Percentiles rank a stretch among this genome's conserved stretches.
Conservation (phyloP, 2,797 vertebrate species). For the Sandelia bainsii region DNA sequence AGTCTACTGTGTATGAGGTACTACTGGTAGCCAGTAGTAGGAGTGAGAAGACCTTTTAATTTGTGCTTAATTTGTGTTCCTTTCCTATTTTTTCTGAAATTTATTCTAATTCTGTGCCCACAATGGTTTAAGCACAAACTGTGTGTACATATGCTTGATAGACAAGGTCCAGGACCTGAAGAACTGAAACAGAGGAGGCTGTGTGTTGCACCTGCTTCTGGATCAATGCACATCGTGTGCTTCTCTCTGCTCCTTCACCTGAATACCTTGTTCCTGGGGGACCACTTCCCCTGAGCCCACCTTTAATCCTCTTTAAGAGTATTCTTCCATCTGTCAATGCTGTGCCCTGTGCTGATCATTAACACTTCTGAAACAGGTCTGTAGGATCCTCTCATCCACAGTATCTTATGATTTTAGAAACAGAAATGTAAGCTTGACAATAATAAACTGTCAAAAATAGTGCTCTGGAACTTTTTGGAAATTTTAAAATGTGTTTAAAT, state of each 20-base stretch:
- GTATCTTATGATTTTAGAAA: background rate
- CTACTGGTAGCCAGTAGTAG: no score
- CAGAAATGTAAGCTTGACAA: no score
- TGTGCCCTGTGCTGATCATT: slow-evolving; percentile 37
- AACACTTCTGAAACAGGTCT: slow-evolving; percentile 20
- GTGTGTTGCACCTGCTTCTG: slow-evolving; percentile 17
- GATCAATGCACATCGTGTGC: slow-evolving; percentile 22
- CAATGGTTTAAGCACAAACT: no score
- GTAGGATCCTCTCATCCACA: slow-evolving; percentile 12
- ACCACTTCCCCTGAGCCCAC: slow-evolving; percentile 38
- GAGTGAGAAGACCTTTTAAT: no score
- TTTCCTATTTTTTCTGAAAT: no score
- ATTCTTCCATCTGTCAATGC: slow-evolving; percentile 59
- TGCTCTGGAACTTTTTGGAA: no score
- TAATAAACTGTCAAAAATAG: no score
- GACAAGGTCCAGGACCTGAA: background rate
- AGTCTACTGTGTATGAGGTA: no score
- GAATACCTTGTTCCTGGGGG: slow-evolving; percentile 27
- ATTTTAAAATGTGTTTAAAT: no score
- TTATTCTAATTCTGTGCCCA: no score
- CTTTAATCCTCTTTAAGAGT: slow-evolving; percentile 65
- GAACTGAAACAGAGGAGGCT: slow-evolving; percentile 4
- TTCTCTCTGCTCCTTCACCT: slow-evolving; percentile 19
- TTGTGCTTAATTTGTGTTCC: no score
- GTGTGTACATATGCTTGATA: background rate